Evolutionary conservation across 2,888 invertebrate genomes (phyloP).

Genomic region (Bombylius major): DNA sequence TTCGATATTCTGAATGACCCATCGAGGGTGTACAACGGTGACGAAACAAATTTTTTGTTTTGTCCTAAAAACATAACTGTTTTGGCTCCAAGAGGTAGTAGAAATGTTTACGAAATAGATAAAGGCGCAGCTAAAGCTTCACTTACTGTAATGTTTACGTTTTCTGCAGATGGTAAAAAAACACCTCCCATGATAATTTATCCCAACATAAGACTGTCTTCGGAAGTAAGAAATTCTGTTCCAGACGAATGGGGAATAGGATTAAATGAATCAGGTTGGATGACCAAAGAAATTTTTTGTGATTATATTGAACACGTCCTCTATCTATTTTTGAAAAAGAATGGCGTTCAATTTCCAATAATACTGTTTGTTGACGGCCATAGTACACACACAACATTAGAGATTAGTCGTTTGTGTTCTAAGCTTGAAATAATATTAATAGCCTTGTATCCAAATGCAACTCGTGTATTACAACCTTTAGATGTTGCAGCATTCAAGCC

Average conservation of each 20-base stretch:
- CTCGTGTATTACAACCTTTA: conserved; percentile 27
- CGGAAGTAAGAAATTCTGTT: background rate
- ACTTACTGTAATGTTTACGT: conserved; percentile 19
- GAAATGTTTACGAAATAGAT: conserved; percentile 19
- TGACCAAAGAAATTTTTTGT: conserved; percentile 30
- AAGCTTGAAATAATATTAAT: conserved; percentile 19
- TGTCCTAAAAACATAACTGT: conserved; percentile 19
- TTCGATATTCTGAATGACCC: conserved; percentile 1
- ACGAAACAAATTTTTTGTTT: conserved; percentile 18
- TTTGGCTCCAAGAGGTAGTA: conserved; percentile 17
- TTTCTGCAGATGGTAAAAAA: conserved; percentile 19
- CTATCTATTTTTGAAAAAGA: conserved; percentile 25
- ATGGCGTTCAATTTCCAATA: conserved; percentile 24
- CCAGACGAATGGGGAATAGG: conserved; percentile 27
- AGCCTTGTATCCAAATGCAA: conserved; percentile 27
- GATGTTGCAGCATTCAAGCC: conserved; percentile 27
- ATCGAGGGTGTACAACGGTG: conserved; percentile 3
- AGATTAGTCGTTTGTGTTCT: conserved; percentile 28
- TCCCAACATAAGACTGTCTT: background rate
- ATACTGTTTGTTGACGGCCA: conserved; percentile 33
- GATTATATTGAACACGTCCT: conserved; percentile 31
- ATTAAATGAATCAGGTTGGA: conserved; percentile 34
- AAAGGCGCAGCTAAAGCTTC: conserved; percentile 19
- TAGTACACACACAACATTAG: conserved; percentile 26
- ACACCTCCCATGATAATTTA: conserved; percentile 20